phyloP scores from a whole-genome alignment of 2,113 vertebrate genomes.

The Caloenas nicobarica region DNA sequence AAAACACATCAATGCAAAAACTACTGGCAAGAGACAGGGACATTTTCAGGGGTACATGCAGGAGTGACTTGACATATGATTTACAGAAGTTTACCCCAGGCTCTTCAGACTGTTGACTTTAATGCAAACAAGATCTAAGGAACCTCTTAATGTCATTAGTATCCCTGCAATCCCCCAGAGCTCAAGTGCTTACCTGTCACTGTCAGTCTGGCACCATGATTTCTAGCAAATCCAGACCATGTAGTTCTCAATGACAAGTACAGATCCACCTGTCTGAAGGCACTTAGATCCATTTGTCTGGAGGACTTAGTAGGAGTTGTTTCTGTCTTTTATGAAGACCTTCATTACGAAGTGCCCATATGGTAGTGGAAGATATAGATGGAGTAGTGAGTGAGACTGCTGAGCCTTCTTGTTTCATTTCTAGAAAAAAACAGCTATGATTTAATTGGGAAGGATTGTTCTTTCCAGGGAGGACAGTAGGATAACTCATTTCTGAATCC shows the following conservation, averaged over 20 bases:
- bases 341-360: neutral
- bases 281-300: neutral
- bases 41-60: neutral
- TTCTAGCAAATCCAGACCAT: neutral
- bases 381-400: neutral
- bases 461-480: neutral
- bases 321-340: neutral
- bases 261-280: neutral
- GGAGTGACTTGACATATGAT: neutral
- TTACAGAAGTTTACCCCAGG: neutral
- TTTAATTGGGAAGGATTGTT: neutral
- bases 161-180: neutral
- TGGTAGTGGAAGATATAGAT: fast-evolving
- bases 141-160: neutral
- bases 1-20: neutral
- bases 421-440: neutral
- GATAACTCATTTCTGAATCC: neutral
- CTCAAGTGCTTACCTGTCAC: neutral
- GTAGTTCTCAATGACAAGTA: neutral
- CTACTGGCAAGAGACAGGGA: neutral
- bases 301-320: neutral
- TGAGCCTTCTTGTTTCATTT: neutral
- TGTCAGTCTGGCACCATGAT: neutral
- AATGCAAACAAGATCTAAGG: neutral
- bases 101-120: neutral